Base-by-base conservation (phyloP, 2,888 invertebrate species). In the Brachycybe producta region DNA sequence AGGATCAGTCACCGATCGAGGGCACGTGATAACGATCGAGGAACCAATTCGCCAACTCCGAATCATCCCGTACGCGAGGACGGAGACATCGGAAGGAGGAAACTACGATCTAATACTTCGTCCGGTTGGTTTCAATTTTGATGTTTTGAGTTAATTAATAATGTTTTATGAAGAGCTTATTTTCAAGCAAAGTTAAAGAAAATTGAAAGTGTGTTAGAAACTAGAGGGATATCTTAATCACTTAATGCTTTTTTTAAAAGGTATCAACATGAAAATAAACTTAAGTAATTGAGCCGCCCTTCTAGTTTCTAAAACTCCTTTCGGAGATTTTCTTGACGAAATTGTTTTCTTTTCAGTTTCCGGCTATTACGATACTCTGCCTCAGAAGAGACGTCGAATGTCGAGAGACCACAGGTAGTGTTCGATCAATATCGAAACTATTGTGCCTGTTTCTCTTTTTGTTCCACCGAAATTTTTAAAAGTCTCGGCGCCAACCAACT, bases 91-190 rank as follows among this genome's bases (percentile, higher is more conserved):
- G 60, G 57, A 5, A 56, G 61, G 40, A 55, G 62, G 36, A 62
- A 62, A 54, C 61, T 61, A 5, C 53, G 62, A 15, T 61, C 61
- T 50, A 59, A 57, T 30, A 56, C 56, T 45, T 56, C 58, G 36
- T 57, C 56, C 50, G 59, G 59, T 57, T 54, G 51, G 45, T 19
- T 32, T 19, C 11, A 5, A 26, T 45, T 21, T 38, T 4, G 8
- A 38, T 38, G 8, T 17, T 11, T 8, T 32, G 8, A 13, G 8
- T 32, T 32, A 32, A 32, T 11, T 8, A 32, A 32, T n/a, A n/a
- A n/a, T n/a, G n/a, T n/a, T n/a, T n/a, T n/a, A n/a, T n/a, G n/a
- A n/a, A n/a, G n/a, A n/a, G n/a, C n/a, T n/a, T n/a, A n/a, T n/a
- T n/a, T n/a, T n/a, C n/a, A n/a, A n/a, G n/a, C n/a, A n/a, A n/a